A percentile compares a stretch with the other conserved stretches of the same genome.
Evolutionary conservation across 2,113 vertebrate genomes (phyloP).

Genomic region (Abramis brama): DNA sequence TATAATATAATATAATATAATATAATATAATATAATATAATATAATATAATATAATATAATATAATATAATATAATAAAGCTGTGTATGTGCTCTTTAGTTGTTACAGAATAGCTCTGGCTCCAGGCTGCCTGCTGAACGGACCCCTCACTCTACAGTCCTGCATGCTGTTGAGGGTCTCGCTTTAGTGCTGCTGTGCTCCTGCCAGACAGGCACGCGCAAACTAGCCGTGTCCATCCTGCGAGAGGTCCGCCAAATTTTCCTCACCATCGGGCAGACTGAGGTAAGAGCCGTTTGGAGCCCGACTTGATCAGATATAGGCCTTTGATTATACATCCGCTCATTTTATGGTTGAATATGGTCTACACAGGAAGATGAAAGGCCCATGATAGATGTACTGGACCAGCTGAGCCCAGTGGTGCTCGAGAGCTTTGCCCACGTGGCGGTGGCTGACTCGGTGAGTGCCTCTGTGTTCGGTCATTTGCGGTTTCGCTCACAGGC

Average conservation of each 20-base stretch:
- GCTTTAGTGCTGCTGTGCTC: slow-evolving; percentile 94
- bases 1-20: background rate
- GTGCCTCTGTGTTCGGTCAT: slow-evolving; percentile 13
- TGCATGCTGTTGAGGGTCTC: slow-evolving; percentile 93
- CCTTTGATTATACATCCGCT: background rate
- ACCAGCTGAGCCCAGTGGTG: slow-evolving; percentile 93
- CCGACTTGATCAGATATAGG: background rate
- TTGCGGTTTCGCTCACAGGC: slow-evolving; percentile 12
- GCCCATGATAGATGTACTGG: slow-evolving; percentile 98
- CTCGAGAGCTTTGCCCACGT: slow-evolving; percentile 97
- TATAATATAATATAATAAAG: background rate
- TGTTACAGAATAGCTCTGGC: slow-evolving; percentile 78
- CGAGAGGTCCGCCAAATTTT: slow-evolving; percentile 93
- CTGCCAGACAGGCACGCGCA: slow-evolving; percentile 91
- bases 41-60: background rate
- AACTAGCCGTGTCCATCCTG: slow-evolving; percentile 91
- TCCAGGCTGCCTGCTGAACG: slow-evolving; percentile 80
- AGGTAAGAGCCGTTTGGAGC: slow-evolving; percentile 75
- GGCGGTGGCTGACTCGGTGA: slow-evolving; percentile 91
- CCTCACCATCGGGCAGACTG: slow-evolving; percentile 87
- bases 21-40: background rate
- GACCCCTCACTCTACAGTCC: slow-evolving; percentile 86
- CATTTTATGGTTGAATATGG: background rate
- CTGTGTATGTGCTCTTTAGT: slow-evolving; percentile 52
- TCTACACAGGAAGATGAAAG: slow-evolving; percentile 90